Evolutionary conservation across 2,888 invertebrate genomes (phyloP).

Genomic region (Empis stercorea): DNA sequence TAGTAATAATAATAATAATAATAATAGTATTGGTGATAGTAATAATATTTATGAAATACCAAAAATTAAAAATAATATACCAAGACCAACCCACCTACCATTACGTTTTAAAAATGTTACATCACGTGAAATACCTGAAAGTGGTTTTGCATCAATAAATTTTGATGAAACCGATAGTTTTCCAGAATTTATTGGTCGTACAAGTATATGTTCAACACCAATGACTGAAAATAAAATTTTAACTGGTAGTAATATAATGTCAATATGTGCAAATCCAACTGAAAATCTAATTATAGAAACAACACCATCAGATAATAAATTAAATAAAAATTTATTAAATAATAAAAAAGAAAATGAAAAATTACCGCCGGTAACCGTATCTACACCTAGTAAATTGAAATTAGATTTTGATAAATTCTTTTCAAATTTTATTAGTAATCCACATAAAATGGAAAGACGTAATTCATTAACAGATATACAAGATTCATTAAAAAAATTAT

Average conservation of each 20-base stretch:
- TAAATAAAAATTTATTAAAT: conserved; percentile 11
- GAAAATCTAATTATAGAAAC: conserved; percentile 18
- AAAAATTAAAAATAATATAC: conserved; percentile 11
- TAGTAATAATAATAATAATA: too few relatives aligned
- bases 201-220: conserved; percentile 66
- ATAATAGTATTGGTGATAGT: too few relatives aligned
- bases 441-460: conserved; percentile 29
- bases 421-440: conserved; percentile 28
- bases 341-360: conserved; percentile 19
- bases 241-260: conserved; percentile 59
- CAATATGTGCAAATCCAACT: conserved; percentile 56
- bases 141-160: conserved; percentile 37
- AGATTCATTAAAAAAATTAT: conserved; percentile 44
- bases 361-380: not conserved
- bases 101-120: conserved; percentile 41
- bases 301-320: conserved; percentile 2
- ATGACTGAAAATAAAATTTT: conserved; percentile 64
- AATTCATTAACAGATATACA: conserved; percentile 52
- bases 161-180: conserved; percentile 42
- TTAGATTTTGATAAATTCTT: conserved; percentile 33
- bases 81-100: conserved; percentile 45
- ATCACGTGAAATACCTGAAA: conserved; percentile 32
- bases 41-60: not conserved
- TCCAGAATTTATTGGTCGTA: conserved; percentile 51
- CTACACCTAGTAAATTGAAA: conserved; percentile 15